Conservation (phyloP, 2,113 vertebrate species). For the Geococcyx californianus region DNA sequence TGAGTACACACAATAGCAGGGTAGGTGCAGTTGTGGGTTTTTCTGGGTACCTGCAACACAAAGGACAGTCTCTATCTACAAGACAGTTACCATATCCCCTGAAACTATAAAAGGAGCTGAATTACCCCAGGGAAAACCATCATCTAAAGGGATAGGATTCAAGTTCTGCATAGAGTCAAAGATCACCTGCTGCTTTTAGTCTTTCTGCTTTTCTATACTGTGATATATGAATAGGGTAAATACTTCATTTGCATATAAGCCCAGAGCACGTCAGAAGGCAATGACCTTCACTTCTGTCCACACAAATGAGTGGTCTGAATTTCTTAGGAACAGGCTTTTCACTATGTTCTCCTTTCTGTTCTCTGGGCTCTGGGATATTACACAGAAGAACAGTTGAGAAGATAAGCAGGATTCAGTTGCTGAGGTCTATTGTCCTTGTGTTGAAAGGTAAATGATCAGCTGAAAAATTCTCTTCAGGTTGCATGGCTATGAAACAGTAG, state of each 20-base stretch:
- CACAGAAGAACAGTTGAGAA: not conserved
- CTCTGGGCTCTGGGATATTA: not conserved
- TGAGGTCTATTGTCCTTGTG: not conserved
- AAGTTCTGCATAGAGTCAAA: not conserved
- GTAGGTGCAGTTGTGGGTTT: not conserved
- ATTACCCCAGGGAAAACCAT: not conserved
- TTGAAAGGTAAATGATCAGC: not conserved
- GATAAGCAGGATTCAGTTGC: not conserved
- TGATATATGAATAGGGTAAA: not conserved
- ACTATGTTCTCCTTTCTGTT: not conserved
- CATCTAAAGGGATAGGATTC: not conserved
- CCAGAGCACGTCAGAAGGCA: accelerated
- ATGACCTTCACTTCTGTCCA: not conserved
- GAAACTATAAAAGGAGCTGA: not conserved
- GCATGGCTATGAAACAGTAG: not conserved
- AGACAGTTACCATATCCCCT: not conserved
- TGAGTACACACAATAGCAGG: not conserved
- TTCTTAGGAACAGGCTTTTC: not conserved
- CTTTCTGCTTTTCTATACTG: not conserved
- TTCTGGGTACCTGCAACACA: not conserved
- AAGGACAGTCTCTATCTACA: not conserved
- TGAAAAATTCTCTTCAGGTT: not conserved
- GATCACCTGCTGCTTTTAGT: not conserved
- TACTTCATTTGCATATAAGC: not conserved
- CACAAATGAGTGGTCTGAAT: not conserved